Conservation (phyloP, 2,113 vertebrate species). For the Emydura subglobosa region DNA sequence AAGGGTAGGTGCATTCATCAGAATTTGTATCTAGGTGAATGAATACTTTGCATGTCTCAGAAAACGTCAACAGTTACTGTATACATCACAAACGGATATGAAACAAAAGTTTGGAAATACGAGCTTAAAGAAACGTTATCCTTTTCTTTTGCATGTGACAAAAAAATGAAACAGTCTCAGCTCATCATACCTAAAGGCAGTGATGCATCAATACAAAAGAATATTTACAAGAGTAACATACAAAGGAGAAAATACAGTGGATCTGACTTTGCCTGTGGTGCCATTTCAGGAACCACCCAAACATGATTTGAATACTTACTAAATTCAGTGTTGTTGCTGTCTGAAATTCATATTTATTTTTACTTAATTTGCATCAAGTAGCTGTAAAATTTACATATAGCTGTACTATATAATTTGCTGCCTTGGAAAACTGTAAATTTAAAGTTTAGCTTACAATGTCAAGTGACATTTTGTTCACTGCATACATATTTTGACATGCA, state of each 20-base stretch:
- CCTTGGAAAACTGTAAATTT: neutral
- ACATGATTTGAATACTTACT: neutral
- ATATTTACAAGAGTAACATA: neutral
- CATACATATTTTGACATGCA: neutral
- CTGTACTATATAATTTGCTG: neutral
- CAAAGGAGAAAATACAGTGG: neutral
- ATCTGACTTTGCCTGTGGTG: neutral
- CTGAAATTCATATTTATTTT: slow-evolving; percentile 16
- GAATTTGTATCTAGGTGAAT: neutral
- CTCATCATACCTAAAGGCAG: neutral
- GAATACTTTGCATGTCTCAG: neutral
- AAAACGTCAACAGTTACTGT: neutral
- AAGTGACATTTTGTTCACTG: neutral
- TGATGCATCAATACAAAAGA: neutral
- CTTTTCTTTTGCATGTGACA: neutral
- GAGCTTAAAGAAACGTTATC: neutral
- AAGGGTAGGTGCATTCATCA: neutral
- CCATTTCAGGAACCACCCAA: neutral
- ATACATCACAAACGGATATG: neutral
- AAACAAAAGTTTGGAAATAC: neutral
- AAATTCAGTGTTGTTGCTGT: neutral
- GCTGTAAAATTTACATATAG: neutral
- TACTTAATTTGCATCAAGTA: neutral
- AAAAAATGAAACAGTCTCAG: slow-evolving; percentile 8
- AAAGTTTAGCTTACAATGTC: neutral